A percentile compares a stretch with the other conserved stretches of the same genome.
Conservation (phyloP, 1,140 invertebrate genomes). For the Drosophila nebulosa region DNA sequence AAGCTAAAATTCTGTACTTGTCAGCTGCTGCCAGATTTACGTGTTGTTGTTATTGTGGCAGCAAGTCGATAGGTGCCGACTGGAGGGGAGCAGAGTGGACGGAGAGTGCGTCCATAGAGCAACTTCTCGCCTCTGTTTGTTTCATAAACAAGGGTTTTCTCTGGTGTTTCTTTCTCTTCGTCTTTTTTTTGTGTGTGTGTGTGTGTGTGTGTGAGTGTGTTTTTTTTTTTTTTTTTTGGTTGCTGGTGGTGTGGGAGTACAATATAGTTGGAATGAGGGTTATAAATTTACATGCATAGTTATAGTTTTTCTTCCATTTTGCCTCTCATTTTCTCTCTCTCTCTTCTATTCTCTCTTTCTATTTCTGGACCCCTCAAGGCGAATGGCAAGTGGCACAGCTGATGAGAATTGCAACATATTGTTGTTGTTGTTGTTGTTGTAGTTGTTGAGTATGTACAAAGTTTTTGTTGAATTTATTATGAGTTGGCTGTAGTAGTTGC, state of each 20-base stretch:
- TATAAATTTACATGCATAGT: slow-evolving; percentile 71
- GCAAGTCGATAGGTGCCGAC: slow-evolving; percentile 3
- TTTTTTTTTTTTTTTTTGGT: background rate
- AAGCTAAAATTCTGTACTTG: slow-evolving; percentile 56
- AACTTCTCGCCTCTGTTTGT: slow-evolving; percentile 47
- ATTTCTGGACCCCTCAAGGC: slow-evolving; percentile 16
- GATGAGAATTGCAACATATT: slow-evolving; percentile 44
- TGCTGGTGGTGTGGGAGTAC: background rate
- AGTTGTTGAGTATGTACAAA: slow-evolving; percentile 56
- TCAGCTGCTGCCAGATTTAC: slow-evolving; percentile 71
- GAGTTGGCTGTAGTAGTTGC: slow-evolving; percentile 56
- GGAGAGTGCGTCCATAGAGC: background rate
- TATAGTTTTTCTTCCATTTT: slow-evolving; percentile 33
- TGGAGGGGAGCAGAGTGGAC: background rate
- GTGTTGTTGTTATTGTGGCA: slow-evolving; percentile 67
- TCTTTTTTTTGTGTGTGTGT: background rate
- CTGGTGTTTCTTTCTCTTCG: background rate
- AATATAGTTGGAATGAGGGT: slow-evolving; percentile 1
- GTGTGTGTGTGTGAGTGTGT: too few species aligned
- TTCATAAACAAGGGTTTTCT: slow-evolving; percentile 64
- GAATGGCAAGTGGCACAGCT: slow-evolving; percentile 32
- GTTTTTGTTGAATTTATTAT: slow-evolving; percentile 70
- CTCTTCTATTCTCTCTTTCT: background rate
- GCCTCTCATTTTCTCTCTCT: background rate
- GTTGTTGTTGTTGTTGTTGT: slow-evolving; percentile 40